Evolutionary conservation across 53 echinoderm and acorn worm genomes (phyloP).

Genomic region (Echinarachnius parma): DNA sequence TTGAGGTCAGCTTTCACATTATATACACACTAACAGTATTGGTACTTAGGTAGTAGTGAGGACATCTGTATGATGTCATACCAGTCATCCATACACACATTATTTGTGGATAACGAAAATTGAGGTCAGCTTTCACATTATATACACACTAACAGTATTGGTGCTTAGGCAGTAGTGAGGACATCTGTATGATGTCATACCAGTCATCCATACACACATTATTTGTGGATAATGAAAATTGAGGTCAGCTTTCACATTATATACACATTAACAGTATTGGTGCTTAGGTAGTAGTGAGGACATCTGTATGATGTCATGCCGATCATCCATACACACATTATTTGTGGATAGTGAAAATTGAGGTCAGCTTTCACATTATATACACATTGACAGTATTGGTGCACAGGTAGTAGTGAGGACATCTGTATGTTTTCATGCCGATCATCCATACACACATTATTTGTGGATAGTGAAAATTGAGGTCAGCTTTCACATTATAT

Average conservation of each 20-base stretch:
- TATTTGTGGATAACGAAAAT: not conserved
- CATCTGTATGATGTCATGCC: too few relatives aligned
- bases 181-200: too few relatives aligned
- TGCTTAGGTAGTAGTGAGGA: not conserved
- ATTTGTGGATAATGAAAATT: conserved; percentile 1
- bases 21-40: not conserved
- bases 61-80: too few relatives aligned
- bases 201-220: not conserved
- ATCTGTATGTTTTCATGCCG: too few relatives aligned
- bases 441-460: not conserved
- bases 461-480: not conserved
- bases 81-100: not conserved
- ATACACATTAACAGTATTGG: not conserved
- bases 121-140: not conserved
- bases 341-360: not conserved
- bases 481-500: conserved; percentile 1
- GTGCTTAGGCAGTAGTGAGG: not conserved
- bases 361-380: conserved; percentile 1
- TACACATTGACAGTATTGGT: not conserved
- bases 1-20: conserved; percentile 1
- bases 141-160: not conserved
- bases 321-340: not conserved
- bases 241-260: conserved; percentile 1
- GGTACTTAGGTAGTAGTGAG: not conserved
- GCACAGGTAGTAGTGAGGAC: not conserved